Conservation (phyloP, 2,888 invertebrate genomes). For the Cryptus armator region DNA sequence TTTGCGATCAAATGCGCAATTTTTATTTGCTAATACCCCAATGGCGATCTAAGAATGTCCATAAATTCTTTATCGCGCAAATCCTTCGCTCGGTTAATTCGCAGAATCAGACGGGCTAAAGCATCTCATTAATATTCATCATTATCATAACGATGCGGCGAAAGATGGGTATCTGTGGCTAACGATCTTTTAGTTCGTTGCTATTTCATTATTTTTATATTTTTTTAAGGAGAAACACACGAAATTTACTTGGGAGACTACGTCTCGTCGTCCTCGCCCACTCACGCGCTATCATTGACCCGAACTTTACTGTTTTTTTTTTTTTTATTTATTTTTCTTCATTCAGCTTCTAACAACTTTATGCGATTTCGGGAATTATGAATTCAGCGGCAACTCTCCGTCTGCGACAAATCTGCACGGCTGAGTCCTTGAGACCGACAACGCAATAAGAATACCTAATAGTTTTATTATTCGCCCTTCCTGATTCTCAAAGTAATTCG, state of each 20-base stretch:
- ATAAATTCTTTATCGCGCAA: constrained; percentile 35
- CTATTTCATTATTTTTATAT: background rate
- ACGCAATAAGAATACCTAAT: constrained; percentile 41
- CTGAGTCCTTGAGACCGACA: constrained; percentile 32
- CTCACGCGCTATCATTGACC: constrained; percentile 47
- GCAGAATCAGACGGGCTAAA: background rate
- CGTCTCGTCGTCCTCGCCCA: constrained; percentile 39
- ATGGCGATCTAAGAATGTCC: constrained; percentile 28
- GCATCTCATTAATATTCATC: constrained; percentile 51
- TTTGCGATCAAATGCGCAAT: background rate
- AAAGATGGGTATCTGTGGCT: constrained; percentile 24
- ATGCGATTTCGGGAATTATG: constrained; percentile 29
- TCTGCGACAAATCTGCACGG: constrained; percentile 3
- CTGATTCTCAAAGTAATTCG: background rate
- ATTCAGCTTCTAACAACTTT: constrained; percentile 4
- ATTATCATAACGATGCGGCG: constrained; percentile 43
- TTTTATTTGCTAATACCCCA: constrained; percentile 2
- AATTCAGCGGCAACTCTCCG: background rate
- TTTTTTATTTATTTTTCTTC: background rate
- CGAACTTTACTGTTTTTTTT: constrained; percentile 45
- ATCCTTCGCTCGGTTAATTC: background rate
- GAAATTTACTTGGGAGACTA: background rate
- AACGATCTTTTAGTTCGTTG: constrained; percentile 28
- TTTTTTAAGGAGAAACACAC: constrained; percentile 18
- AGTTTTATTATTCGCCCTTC: constrained; percentile 26